Base-by-base conservation (phyloP, 2,888 invertebrate species). In the Ashinkailepas kermadecensis region DNA sequence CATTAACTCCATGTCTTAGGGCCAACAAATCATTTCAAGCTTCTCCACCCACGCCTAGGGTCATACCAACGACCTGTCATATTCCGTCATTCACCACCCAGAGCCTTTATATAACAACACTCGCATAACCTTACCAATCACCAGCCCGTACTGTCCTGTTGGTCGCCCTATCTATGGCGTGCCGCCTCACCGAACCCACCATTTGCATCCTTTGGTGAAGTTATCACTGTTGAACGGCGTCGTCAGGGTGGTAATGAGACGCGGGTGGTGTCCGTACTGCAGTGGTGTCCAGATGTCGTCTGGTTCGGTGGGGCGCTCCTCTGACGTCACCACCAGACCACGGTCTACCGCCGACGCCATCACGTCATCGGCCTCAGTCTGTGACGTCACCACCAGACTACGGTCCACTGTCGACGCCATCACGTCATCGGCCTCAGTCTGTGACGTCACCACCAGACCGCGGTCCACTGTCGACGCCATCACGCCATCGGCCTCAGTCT, bases 131-230 rank as follows among this genome's bases (percentile, higher is more conserved):
- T 21, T 7, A 21, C 18, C 6, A 11, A 78, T 10, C 25, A 11
- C 78, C 13, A 21, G 25, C 59, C 23, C 65, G 18, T 23, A 4
- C 18, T 57, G 11, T 65, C 21, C 21, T 39, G n/a, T n/a, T 15
- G 62, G 67, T 15, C 56, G 18, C 25, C 59, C 9, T 78, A 59
- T 18, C 8, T 58, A 54, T 25, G 39, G 9, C 18, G 21, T 78
- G 3, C 21, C 25, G 39, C 58, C 15, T n/a, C 18, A 23, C 78
- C 13, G 18, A 21, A n/a, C 83, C 83, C 57, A 83, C 84, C 84
- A 84, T 82, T 84, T 84, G 70, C 84, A 84, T 13, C 84, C 84
- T 67, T 84, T 84, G 56, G 84, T 84, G 59, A 80, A 84, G 56
- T 82, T 81, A 23, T 78, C 80, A 11, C 59, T n/a, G 15, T 12